Conservation (phyloP, 2,888 invertebrate species). For the Ichneumoninae sp. region DNA sequence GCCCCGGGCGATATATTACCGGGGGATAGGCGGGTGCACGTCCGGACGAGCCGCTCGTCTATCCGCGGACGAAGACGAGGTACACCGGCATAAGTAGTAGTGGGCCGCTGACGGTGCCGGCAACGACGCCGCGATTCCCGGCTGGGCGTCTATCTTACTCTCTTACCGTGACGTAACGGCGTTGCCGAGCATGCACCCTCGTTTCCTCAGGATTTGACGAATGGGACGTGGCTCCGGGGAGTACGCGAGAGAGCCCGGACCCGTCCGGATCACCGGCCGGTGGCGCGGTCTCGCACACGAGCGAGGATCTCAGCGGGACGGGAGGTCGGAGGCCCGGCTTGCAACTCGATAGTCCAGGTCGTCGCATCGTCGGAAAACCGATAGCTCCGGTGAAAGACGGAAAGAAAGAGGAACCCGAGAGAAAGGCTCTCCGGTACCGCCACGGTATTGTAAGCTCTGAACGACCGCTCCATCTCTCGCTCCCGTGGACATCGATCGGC, state of each 20-base stretch:
- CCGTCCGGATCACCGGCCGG: constrained; percentile 12
- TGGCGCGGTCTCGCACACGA: constrained; percentile 7
- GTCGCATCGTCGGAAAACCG: constrained; percentile 9
- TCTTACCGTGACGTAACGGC: constrained; percentile 37
- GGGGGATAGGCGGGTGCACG: constrained; percentile 38
- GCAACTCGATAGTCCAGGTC: constrained; percentile 7
- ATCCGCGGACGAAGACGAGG: constrained; percentile 45
- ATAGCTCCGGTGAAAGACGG: constrained; percentile 20
- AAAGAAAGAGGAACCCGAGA: neutral
- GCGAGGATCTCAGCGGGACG: constrained; percentile 7
- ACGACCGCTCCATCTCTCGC: neutral
- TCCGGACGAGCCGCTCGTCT: constrained; percentile 35
- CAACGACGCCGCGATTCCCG: constrained; percentile 37
- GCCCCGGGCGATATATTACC: constrained; percentile 75
- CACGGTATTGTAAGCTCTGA: neutral
- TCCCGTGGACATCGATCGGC: neutral
- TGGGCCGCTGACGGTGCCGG: constrained; percentile 6
- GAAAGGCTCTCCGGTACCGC: neutral
- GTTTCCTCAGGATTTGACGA: constrained; percentile 52
- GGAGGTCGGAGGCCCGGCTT: neutral
- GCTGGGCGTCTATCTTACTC: constrained; percentile 30
- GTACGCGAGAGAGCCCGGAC: constrained; percentile 1
- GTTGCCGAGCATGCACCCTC: constrained; percentile 36
- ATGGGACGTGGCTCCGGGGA: constrained; percentile 29
- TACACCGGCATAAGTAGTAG: constrained; percentile 18